Evolutionary conservation across 1,140 invertebrate species (phyloP), one percentile per base, ranked within the genome.

Genomic region (Diuraphis noxia): DNA sequence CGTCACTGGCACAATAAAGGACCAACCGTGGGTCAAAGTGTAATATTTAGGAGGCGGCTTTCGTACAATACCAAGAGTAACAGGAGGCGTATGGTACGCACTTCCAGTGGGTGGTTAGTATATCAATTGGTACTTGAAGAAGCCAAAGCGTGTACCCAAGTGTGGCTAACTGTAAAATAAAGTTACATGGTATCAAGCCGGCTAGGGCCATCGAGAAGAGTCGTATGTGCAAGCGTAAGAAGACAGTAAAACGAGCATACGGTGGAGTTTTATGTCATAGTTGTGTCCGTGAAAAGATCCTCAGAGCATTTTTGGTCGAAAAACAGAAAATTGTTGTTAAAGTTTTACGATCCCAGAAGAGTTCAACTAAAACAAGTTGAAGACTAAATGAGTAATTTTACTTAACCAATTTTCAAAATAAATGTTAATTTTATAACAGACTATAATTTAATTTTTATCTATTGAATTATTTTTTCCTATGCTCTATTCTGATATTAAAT

Each of bases 1-100:
- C 43, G 72, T 52, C 19, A 25, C 49, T 46, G 23, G 36, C 9
- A n/a, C 40, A 0, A 49, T 30, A 38, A 49, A 91, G 72, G 41
- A 86, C 49, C 56, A 43, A 96, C 95, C 93, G 98, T 99, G 98
- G 98, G 98, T 92, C 98, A 99, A 94, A 96, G 98, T 94, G 95
- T 99, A 93, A 98, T 98, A 93, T 98, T 98, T 94, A 96, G 98
- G 94, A 96, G 98, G 95, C 97, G 98, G 92, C 95, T 99, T 95
- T 98, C 98, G 93, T 99, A 99, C 95, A 99, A 99, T 95, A 99
- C 98, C 93, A 97, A 97, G 94, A 99, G 98, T 93, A 99, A 99
- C 95, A 97, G 97, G 94, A 96, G 98, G 94, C 96, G 97, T 95
- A 97, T 99, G 94, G 97, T 98, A 46, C 96, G 98, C 93, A 99